Evolutionary conservation across 2,888 invertebrate genomes (phyloP).

Genomic region (Leptogaster cylindrica): DNA sequence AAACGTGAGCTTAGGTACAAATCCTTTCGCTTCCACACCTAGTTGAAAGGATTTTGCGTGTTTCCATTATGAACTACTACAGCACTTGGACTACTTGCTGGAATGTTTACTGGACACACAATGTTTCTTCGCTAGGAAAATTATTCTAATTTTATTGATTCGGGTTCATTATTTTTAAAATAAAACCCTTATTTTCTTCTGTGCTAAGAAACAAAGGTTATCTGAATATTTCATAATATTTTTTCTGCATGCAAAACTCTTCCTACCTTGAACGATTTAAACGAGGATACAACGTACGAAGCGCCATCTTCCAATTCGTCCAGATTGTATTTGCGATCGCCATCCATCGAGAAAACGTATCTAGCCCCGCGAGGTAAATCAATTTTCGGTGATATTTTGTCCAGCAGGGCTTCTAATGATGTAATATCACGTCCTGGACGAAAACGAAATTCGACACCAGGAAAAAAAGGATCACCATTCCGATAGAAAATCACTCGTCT

Average conservation of each 20-base stretch:
- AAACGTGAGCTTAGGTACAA: slow-evolving; percentile 18
- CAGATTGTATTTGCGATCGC: slow-evolving; percentile 80
- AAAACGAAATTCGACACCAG: slow-evolving; percentile 86
- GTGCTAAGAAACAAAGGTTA: neutral
- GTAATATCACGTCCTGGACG: slow-evolving; percentile 88
- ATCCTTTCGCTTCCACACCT: slow-evolving; percentile 8
- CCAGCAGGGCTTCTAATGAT: slow-evolving; percentile 82
- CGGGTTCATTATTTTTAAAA: neutral
- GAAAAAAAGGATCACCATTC: slow-evolving; percentile 92
- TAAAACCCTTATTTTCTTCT: neutral
- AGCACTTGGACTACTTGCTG: neutral
- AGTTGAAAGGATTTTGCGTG: slow-evolving; percentile 46
- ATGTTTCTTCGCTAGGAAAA: slow-evolving; percentile 9
- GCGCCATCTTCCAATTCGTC: slow-evolving; percentile 91
- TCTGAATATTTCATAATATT: too few species aligned
- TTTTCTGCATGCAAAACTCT: too few species aligned
- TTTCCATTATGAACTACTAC: slow-evolving; percentile 7
- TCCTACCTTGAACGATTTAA: slow-evolving; percentile 86
- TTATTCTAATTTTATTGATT: slow-evolving; percentile 39
- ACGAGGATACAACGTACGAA: slow-evolving; percentile 91
- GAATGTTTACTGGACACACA: neutral
- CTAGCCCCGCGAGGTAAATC: slow-evolving; percentile 88
- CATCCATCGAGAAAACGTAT: slow-evolving; percentile 91
- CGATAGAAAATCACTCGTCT: slow-evolving; percentile 87
- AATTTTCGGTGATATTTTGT: slow-evolving; percentile 85